These are phyloP conservation scores for Drosophila nigromelanica DNA, from an alignment of 1,140 invertebrate genomes.

Conservation along the genomic window DNA sequence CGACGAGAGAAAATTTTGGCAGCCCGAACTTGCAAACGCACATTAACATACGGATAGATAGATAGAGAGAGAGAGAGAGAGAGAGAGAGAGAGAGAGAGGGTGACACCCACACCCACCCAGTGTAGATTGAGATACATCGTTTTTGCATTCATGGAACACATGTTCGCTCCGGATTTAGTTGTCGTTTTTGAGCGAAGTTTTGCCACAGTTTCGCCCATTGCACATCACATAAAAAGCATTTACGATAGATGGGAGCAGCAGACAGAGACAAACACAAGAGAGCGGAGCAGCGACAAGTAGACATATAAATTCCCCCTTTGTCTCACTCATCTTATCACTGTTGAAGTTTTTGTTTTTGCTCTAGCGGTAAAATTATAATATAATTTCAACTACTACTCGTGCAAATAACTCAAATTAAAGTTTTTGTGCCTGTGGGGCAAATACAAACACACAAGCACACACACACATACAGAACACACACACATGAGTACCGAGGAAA, in stretches of 20 bases:
- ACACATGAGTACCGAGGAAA: constrained; percentile 11
- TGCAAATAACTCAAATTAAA: constrained; percentile 78
- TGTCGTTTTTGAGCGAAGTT: constrained; percentile 60
- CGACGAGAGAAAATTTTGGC: constrained; percentile 10
- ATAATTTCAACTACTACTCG: constrained; percentile 72
- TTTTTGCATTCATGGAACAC: constrained; percentile 71
- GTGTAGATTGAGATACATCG: constrained; percentile 51
- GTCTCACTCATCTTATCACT: constrained; percentile 50
- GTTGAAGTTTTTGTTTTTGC: constrained; percentile 71
- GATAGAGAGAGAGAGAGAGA: constrained; percentile 2
- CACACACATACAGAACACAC: constrained; percentile 14
- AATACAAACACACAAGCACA: constrained; percentile 29
- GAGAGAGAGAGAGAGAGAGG: constrained; percentile 1
- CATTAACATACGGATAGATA: constrained; percentile 12
- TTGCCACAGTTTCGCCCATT: constrained; percentile 47
- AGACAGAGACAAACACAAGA: neutral
- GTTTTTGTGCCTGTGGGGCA: constrained; percentile 69
- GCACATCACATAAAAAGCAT: constrained; percentile 70
- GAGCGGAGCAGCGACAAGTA: constrained; percentile 1
- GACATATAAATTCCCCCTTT: constrained; percentile 14
- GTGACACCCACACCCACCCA: neutral
- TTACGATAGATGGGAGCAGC: constrained; percentile 44
- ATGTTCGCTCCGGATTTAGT: constrained; percentile 63
- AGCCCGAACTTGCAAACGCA: constrained; percentile 21
- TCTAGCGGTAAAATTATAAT: constrained; percentile 64